Evolutionary conservation across 2,113 vertebrate genomes (phyloP).

Genomic region (Pantherophis guttatus): DNA sequence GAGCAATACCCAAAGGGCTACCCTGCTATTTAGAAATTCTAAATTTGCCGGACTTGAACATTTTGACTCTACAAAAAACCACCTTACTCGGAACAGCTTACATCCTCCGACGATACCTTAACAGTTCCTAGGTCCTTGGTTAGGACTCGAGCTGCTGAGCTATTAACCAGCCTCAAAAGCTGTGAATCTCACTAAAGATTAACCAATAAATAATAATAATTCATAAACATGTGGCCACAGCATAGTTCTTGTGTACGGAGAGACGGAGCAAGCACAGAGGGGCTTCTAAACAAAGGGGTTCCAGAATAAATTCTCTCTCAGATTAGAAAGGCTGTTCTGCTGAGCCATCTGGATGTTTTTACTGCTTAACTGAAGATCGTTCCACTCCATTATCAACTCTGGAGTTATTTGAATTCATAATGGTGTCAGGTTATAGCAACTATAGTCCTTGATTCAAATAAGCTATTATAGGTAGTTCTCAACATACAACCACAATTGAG

Average conservation of each 20-base stretch:
- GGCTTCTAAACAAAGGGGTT: background rate
- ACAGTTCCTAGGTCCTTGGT: no score
- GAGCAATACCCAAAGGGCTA: no score
- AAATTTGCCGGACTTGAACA: no score
- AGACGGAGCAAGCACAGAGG: background rate
- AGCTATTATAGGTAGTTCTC: background rate
- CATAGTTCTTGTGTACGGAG: background rate
- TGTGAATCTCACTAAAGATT: no score
- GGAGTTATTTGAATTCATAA: background rate
- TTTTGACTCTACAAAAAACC: no score
- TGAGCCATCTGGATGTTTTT: background rate
- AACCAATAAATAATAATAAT: no score
- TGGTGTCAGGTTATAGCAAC: background rate
- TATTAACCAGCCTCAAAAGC: no score
- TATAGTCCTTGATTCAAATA: background rate
- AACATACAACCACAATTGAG: background rate
- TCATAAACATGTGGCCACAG: background rate
- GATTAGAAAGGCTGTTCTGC: background rate
- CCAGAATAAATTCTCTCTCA: background rate
- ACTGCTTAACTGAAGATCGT: background rate
- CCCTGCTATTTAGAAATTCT: no score
- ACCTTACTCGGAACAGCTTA: no score
- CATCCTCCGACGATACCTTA: no score
- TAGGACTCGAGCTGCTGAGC: no score
- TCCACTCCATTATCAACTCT: background rate